Percentiles rank a stretch among this genome's conserved stretches.
phyloP scores from a whole-genome alignment of 2,888 invertebrate genomes.

The Lypha dubia region DNA sequence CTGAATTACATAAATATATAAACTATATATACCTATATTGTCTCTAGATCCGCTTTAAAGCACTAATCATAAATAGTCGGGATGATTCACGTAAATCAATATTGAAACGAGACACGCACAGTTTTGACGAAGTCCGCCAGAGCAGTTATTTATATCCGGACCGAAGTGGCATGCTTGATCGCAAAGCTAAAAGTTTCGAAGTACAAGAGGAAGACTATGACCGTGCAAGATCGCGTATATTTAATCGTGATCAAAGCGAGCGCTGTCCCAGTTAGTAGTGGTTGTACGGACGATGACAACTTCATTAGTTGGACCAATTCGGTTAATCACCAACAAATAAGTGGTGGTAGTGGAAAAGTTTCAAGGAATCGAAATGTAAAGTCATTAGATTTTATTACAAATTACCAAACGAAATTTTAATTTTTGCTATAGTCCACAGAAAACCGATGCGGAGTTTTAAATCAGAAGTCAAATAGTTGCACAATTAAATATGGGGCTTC shows the following conservation, averaged over 20 bases:
- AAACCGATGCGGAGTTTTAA: constrained; percentile 82
- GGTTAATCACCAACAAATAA: constrained; percentile 75
- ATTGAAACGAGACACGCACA: constrained; percentile 91
- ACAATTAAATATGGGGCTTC: constrained; percentile 91
- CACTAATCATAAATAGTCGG: constrained; percentile 88
- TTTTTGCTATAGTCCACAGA: constrained; percentile 80
- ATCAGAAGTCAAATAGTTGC: constrained; percentile 94
- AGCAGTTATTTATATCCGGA: constrained; percentile 85
- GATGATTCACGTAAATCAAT: constrained; percentile 90
- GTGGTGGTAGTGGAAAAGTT: constrained; percentile 80
- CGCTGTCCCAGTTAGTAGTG: constrained; percentile 73
- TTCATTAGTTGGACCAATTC: constrained; percentile 76
- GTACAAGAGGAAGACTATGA: constrained; percentile 96
- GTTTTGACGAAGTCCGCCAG: constrained; percentile 88
- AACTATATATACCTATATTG: no score
- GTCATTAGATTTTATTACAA: not conserved
- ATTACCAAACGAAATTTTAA: no score
- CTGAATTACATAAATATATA: not conserved
- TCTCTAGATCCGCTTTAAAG: constrained; percentile 87
- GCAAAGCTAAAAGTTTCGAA: constrained; percentile 93
- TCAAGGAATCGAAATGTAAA: constrained; percentile 81
- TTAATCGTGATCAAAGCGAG: constrained; percentile 83
- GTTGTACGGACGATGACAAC: constrained; percentile 75
- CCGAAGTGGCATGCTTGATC: constrained; percentile 86
- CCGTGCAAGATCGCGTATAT: constrained; percentile 92